Evolutionary conservation across 2,113 vertebrate genomes (phyloP).

Genomic region (Pundamilia nyererei): DNA sequence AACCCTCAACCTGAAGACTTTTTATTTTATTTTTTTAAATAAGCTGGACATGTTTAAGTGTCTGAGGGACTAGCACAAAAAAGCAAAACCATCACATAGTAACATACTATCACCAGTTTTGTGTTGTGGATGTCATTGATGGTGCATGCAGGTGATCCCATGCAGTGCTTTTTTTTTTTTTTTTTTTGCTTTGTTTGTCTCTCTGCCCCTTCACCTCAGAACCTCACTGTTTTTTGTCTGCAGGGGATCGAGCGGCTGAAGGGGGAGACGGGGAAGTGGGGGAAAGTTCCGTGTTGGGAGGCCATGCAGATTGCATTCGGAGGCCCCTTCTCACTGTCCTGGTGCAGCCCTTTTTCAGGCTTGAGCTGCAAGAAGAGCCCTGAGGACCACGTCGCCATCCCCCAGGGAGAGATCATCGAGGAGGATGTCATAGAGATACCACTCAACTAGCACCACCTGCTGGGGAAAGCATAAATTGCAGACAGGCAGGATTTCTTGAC

Average conservation of each 20-base stretch:
- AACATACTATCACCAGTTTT: not conserved
- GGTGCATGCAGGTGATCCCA: not conserved
- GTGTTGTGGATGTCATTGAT: not conserved
- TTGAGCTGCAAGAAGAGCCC: conserved; percentile 55
- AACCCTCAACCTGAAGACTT: not conserved
- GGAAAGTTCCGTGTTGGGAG: conserved; percentile 74
- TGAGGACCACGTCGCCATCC: not conserved
- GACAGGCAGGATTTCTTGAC: not conserved
- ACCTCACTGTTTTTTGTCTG: conserved; percentile 23
- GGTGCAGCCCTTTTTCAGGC: conserved; percentile 84
- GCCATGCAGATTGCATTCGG: conserved; percentile 79
- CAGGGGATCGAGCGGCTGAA: conserved; percentile 94
- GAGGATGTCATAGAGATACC: conserved; percentile 74
- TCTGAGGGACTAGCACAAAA: not conserved
- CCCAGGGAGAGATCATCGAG: conserved; percentile 69
- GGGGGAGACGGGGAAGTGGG: conserved; percentile 80
- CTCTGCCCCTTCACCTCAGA: not conserved
- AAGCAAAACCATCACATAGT: not conserved
- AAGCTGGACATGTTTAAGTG: not conserved
- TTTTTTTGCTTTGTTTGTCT: not conserved
- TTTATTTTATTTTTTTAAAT: not conserved
- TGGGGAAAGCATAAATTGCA: not conserved
- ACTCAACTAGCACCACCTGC: conserved; percentile 22
- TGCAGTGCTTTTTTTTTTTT: not conserved
- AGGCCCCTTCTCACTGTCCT: conserved; percentile 76